Evolutionary conservation across 2,888 invertebrate species (phyloP), one percentile per base, ranked within the genome.

Genomic region (Gisinianus flammeolus): DNA sequence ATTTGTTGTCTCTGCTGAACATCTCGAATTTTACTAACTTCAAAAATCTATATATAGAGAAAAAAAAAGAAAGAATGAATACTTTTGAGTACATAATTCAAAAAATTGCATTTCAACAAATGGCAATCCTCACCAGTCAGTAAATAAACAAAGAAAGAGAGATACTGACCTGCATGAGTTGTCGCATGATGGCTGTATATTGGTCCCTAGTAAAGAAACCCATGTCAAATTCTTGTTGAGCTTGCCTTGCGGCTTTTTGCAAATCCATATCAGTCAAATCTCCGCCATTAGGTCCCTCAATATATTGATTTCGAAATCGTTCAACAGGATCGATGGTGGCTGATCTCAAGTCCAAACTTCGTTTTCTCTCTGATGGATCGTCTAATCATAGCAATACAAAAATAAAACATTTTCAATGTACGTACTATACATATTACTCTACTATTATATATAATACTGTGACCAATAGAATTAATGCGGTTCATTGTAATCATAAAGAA

Each of bases 11-110:
- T 81, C 73, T 85, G 85, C 69, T 85, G 92, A 0, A 93, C 93
- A 78, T 93, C 93, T 79, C 92, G 91, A 3, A 93, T 87, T 86
- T 94, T 94, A 77, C 89, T 89, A 74, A 91, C 92, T 86, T 95
- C 94, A 83, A 93, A 93, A 83, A 94, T 90, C 84, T 92, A 58
- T 22, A 33, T 28, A 16, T 64, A n/a, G 4, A 68, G 28, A 67
- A 68, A 2, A 2, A 52, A 28, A 26, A 16, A 30, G n/a, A 24
- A 2, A 22, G 1, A 58, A 1, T 1, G 56, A 58, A n/a, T 22
- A 58, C 8, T 16, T 44, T 44, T 16, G 12, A 6, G 12, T 44
- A 44, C 19, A 44, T 44, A 12, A 44, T 44, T n/a, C 12, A 58
- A 58, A 58, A 58, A 58, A 58, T 58, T 1, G 16, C 22, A 58